Evolutionary conservation across 2,797 vertebrate species (phyloP).

Genomic region (Avahi laniger): DNA sequence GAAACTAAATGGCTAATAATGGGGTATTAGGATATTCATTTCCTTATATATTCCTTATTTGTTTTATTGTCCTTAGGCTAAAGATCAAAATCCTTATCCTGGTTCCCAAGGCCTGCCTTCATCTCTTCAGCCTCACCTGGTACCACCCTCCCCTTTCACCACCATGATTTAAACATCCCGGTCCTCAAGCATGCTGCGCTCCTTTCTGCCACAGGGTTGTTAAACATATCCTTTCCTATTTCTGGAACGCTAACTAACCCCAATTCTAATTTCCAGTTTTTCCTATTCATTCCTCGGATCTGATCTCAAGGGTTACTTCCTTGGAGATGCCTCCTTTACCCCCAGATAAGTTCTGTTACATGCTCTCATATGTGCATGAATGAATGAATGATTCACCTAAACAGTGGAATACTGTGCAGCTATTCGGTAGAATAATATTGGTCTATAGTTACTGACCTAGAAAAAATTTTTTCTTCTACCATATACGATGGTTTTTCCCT

Average conservation of each 20-base stretch:
- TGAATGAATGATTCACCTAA: neutral
- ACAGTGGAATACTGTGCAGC: neutral
- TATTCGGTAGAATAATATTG: neutral
- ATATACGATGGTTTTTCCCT: neutral
- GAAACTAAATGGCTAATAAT: neutral
- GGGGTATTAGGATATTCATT: neutral
- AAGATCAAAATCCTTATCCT: neutral
- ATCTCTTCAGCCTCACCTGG: neutral
- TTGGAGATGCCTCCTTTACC: neutral
- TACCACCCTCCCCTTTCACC: neutral
- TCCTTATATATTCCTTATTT: neutral
- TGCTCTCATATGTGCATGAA: neutral
- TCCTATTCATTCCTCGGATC: neutral
- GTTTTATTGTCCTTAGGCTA: neutral
- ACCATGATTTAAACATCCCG: neutral
- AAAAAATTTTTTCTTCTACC: neutral
- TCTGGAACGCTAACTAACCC: neutral
- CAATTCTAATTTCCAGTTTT: neutral
- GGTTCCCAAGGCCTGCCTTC: neutral
- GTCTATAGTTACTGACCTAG: neutral
- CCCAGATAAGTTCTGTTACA: neutral
- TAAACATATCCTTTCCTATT: neutral
- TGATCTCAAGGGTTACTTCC: neutral
- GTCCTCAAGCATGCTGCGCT: neutral
- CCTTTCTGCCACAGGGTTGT: neutral